Conservation (phyloP, 2,888 invertebrate genomes). For the Ophonus ardosiacus region DNA sequence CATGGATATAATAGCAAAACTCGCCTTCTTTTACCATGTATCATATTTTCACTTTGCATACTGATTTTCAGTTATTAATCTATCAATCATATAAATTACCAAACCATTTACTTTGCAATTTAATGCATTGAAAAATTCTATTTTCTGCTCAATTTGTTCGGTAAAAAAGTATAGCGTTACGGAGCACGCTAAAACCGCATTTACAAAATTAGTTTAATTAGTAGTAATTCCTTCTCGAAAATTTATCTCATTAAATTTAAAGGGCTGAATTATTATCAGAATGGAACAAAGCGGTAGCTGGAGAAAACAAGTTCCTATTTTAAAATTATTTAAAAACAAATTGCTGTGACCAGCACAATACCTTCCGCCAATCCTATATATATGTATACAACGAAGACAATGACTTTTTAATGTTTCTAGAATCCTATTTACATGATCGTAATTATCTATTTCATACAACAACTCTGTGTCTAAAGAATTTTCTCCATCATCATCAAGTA, state of each 20-base stretch:
- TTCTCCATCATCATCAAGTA: too few species aligned
- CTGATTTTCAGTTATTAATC: not conserved
- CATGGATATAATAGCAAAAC: not conserved
- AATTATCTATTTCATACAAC: too few species aligned
- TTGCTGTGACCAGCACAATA: too few species aligned
- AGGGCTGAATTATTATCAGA: not conserved
- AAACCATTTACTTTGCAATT: not conserved
- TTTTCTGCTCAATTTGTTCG: not conserved
- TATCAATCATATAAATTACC: slow-evolving; percentile 6
- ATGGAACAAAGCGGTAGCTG: too few species aligned
- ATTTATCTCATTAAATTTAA: not conserved
- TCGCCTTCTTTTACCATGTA: not conserved
- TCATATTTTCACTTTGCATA: not conserved
- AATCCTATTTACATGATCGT: too few species aligned
- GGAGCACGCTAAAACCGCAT: not conserved
- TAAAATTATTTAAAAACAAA: too few species aligned
- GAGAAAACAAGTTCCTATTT: too few species aligned
- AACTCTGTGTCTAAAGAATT: too few species aligned
- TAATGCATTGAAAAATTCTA: not conserved
- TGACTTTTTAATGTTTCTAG: too few species aligned
- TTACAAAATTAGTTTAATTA: not conserved
- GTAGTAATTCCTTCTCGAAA: not conserved
- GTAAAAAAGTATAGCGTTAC: not conserved
- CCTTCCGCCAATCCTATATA: too few species aligned
- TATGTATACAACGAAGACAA: too few species aligned